A percentile compares a stretch with the other conserved stretches of the same genome.
Evolutionary conservation across 2,797 vertebrate species (phyloP).

Genomic region (Girardinus metallicus): DNA sequence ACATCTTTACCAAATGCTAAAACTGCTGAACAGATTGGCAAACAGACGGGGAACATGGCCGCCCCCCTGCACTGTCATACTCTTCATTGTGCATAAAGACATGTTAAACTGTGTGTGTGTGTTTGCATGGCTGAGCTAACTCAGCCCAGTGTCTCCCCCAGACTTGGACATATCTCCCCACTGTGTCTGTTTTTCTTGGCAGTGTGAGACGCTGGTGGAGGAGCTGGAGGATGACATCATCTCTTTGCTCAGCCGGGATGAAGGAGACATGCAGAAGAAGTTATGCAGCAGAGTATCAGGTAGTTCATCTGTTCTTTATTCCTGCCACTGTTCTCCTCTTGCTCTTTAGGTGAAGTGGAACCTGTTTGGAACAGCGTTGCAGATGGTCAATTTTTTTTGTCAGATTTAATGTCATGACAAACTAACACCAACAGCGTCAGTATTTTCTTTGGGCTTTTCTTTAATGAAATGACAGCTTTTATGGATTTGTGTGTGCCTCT

Average conservation of each 20-base stretch:
- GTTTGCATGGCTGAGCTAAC: neutral
- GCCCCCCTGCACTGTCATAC: neutral
- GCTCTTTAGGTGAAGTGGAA: constrained; percentile 43
- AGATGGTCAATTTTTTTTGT: neutral
- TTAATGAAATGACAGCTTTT: neutral
- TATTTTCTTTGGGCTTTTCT: neutral
- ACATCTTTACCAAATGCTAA: neutral
- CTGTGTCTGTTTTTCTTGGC: constrained; percentile 29
- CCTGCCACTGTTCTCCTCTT: neutral
- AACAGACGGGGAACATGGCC: neutral
- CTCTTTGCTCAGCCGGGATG: constrained; percentile 83
- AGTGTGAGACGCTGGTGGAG: constrained; percentile 89
- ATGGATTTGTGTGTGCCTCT: neutral
- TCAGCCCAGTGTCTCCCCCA: neutral
- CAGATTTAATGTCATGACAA: neutral
- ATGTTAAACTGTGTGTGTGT: neutral
- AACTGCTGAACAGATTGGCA: neutral
- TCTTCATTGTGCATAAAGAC: neutral
- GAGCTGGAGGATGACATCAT: constrained; percentile 90
- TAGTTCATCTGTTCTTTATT: constrained; percentile 61
- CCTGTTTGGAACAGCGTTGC: neutral
- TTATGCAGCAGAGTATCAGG: constrained; percentile 90
- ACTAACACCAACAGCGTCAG: neutral
- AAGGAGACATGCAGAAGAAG: constrained; percentile 80
- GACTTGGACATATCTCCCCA: neutral